Conservation (phyloP, 2,113 vertebrate species). For the Poeciliopsis turrubarensis region DNA sequence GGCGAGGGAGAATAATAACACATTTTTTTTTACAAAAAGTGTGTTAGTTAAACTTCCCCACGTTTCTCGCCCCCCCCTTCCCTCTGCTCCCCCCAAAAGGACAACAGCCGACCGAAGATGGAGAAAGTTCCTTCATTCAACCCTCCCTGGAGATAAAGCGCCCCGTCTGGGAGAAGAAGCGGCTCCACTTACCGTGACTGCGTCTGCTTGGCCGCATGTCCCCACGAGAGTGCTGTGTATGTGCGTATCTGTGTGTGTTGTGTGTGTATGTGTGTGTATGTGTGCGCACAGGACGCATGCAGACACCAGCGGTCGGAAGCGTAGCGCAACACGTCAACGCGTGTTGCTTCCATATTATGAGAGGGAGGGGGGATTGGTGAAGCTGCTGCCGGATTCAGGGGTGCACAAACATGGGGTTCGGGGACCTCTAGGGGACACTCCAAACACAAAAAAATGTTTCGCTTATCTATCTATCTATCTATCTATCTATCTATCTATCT, state of each 20-base stretch:
- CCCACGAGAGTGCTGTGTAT: slow-evolving; percentile 55
- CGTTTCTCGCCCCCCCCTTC: neutral
- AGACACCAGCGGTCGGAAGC: slow-evolving; percentile 65
- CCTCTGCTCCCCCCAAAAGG: too few species aligned
- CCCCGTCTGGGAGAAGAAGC: slow-evolving; percentile 8
- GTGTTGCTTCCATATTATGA: slow-evolving; percentile 63
- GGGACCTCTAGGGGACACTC: slow-evolving; percentile 31
- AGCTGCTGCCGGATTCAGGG: slow-evolving; percentile 44
- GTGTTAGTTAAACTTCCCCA: slow-evolving; percentile 33
- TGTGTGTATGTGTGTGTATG: slow-evolving; percentile 15
- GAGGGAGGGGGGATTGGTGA: slow-evolving; percentile 32
- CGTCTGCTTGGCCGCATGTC: slow-evolving; percentile 67
- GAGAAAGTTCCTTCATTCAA: slow-evolving; percentile 13
- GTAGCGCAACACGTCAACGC: slow-evolving; percentile 70
- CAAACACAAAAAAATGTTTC: neutral
- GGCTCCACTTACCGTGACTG: slow-evolving; percentile 69
- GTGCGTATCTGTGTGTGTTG: slow-evolving; percentile 12
- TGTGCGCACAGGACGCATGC: slow-evolving; percentile 39
- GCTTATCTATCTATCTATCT: too few species aligned
- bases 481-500: too few species aligned
- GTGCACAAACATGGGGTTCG: slow-evolving; percentile 49
- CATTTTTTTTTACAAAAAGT: slow-evolving; percentile 24
- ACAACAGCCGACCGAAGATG: neutral
- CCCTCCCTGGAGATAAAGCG: slow-evolving; percentile 22
- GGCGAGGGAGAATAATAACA: neutral